Evolutionary conservation across 1,140 invertebrate species (phyloP).

Genomic region (Wasmannia auropunctata): DNA sequence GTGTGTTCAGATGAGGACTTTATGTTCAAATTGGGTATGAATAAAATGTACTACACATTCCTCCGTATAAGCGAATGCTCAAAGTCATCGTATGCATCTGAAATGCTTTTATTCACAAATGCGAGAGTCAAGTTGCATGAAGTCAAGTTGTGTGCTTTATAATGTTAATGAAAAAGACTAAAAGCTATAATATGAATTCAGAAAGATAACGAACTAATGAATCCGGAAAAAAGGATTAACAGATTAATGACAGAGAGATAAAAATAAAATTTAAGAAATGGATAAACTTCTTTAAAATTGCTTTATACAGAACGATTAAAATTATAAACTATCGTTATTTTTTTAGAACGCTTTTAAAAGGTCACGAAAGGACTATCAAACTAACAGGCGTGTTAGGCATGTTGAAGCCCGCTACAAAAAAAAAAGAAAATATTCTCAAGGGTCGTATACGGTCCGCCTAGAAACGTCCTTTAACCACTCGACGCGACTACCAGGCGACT

Average conservation of each 20-base stretch:
- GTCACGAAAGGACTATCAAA: conserved; percentile 1
- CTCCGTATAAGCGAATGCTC: background rate
- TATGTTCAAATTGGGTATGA: conserved; percentile 34
- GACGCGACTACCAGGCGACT: background rate
- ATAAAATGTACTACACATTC: conserved; percentile 39
- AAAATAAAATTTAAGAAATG: too few relatives aligned
- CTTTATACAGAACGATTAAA: background rate
- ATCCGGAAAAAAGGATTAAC: background rate
- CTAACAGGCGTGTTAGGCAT: conserved; percentile 30
- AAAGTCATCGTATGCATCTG: background rate
- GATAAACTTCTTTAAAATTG: background rate
- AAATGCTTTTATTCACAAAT: background rate
- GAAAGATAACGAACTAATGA: background rate
- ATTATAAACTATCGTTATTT: background rate
- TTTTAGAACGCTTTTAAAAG: background rate
- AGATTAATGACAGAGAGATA: background rate
- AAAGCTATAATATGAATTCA: background rate
- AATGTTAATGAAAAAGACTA: background rate
- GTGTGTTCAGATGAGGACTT: background rate
- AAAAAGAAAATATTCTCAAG: conserved; percentile 32
- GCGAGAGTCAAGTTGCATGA: background rate
- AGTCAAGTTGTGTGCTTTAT: background rate
- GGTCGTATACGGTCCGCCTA: background rate
- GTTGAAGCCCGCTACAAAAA: background rate
- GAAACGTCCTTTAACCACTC: conserved; percentile 48